A percentile compares a stretch with the other conserved stretches of the same genome.
phyloP scores from a whole-genome alignment of 2,797 vertebrate species.

The Pseudomugil gertrudae region DNA sequence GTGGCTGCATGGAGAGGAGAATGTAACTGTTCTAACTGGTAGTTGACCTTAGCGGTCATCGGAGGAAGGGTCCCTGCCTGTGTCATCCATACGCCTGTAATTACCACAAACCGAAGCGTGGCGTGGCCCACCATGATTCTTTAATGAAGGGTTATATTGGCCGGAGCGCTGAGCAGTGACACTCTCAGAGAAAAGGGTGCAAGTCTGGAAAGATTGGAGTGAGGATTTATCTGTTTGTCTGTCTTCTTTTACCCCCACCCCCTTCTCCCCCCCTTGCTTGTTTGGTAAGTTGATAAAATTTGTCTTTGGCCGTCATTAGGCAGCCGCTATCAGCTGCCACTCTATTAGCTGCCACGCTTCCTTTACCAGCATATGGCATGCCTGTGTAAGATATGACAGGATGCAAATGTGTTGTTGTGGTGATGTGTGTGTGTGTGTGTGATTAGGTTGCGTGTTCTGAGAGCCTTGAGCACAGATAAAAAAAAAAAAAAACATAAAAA shows the following conservation, averaged over 20 bases:
- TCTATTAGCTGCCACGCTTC: constrained; percentile 83
- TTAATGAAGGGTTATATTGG: constrained; percentile 95
- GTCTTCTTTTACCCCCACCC: neutral
- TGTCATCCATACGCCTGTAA: constrained; percentile 87
- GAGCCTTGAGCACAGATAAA: constrained; percentile 22
- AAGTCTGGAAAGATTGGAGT: constrained; percentile 32
- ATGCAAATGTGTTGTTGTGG: constrained; percentile 74
- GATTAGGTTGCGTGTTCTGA: constrained; percentile 33
- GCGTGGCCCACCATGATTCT: constrained; percentile 89
- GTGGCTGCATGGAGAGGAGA: constrained; percentile 90
- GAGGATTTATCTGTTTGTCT: constrained; percentile 28
- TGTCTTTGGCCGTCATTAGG: constrained; percentile 82
- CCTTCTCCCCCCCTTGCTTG: constrained; percentile 50
- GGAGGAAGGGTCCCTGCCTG: constrained; percentile 87
- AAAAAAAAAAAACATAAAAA: neutral
- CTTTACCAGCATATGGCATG: constrained; percentile 82
- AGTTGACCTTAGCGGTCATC: constrained; percentile 94
- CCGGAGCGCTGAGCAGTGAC: constrained; percentile 80
- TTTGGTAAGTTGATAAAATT: constrained; percentile 83
- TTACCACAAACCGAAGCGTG: constrained; percentile 92
- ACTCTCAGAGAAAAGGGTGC: constrained; percentile 38
- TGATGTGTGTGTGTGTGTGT: neutral
- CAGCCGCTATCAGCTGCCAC: constrained; percentile 78
- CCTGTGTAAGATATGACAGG: constrained; percentile 81
- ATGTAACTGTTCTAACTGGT: constrained; percentile 91